Evolutionary conservation across 2,113 vertebrate species (phyloP).

Genomic region (Ranitomeya imitator): DNA sequence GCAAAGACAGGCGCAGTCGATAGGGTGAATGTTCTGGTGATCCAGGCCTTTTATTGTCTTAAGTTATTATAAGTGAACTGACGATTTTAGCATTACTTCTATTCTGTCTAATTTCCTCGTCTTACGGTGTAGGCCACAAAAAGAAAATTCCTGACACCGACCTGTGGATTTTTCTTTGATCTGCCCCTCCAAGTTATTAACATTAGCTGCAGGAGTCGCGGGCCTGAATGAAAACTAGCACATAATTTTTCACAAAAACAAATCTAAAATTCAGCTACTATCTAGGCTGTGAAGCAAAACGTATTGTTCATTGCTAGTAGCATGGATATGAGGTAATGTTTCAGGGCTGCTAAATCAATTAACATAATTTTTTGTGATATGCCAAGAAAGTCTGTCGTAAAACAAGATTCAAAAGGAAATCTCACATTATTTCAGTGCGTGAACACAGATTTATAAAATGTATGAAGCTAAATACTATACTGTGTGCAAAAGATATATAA

Average conservation of each 20-base stretch:
- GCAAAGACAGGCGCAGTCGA: background rate
- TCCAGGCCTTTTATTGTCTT: background rate
- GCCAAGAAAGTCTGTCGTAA: background rate
- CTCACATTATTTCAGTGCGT: background rate
- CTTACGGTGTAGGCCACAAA: rapidly evolving
- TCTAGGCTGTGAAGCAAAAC: constrained; percentile 31
- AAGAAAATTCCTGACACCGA: constrained; percentile 60
- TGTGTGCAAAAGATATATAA: background rate
- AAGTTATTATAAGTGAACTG: background rate
- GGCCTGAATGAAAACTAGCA: constrained; percentile 64
- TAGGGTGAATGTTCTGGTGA: background rate
- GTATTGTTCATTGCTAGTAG: constrained; percentile 27
- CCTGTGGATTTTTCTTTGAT: constrained; percentile 66
- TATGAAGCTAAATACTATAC: background rate
- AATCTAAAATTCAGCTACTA: constrained; percentile 60
- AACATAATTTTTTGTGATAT: background rate
- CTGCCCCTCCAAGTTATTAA: constrained; percentile 67
- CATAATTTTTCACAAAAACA: constrained; percentile 67
- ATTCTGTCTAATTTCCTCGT: constrained; percentile 17
- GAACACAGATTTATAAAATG: background rate
- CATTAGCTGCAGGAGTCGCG: constrained; percentile 64
- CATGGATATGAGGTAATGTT: background rate
- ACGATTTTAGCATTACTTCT: background rate
- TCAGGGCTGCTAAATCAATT: background rate
- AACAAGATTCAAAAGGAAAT: background rate